Base-by-base conservation (phyloP, 2,113 vertebrate species). In the Pelecanoides urinatrix region DNA sequence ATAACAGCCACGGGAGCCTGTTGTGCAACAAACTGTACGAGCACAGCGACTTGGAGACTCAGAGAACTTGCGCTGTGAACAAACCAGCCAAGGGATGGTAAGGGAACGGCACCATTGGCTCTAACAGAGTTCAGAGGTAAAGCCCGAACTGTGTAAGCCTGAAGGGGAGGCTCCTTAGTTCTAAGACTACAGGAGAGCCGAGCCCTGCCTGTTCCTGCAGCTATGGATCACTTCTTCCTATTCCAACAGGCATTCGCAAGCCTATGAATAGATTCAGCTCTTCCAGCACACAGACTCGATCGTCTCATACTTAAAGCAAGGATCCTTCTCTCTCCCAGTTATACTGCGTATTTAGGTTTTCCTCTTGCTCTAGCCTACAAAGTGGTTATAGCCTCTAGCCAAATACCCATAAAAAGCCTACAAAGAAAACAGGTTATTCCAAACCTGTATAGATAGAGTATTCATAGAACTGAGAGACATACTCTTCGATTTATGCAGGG, bases 1-100 rank as follows among this genome's bases (percentile, higher is more conserved):
- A 1, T 3, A 55, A 40, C 66, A 26, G 2, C 80, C 12, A 7
- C 2, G 9, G 23, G 47, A 26, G 10, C 55, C 61, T 40, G 0
- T 77, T 94, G 92, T 40, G 84, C 94, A 92, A 80, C 76, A 50
- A 49, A 15, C 66, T 17, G 22, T 20, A 25, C 0, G 8, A 56
- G 61, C 82, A 11, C 2, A 17, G 65, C 1, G 7, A 14, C n/a
- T 4, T 7, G 40, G 2, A 30, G 66, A 7, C 82, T 38, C 4
- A 0, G 40, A 26, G 92, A 80, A 18, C 83, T 20, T 9, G 17
- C 44, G 1, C 56, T 10, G 82, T 2, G 23, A 79, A 49, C 32
- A 22, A 7, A 13, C 49, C 44, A 80, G 73, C 40, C 83, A 26
- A 30, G 42, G 36, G 44, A 16, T 18, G 38, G 58, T 2, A 3